Percentiles rank a stretch among this genome's conserved stretches.
phyloP scores from a whole-genome alignment of 2,113 vertebrate species.

The Butorides virescens region DNA sequence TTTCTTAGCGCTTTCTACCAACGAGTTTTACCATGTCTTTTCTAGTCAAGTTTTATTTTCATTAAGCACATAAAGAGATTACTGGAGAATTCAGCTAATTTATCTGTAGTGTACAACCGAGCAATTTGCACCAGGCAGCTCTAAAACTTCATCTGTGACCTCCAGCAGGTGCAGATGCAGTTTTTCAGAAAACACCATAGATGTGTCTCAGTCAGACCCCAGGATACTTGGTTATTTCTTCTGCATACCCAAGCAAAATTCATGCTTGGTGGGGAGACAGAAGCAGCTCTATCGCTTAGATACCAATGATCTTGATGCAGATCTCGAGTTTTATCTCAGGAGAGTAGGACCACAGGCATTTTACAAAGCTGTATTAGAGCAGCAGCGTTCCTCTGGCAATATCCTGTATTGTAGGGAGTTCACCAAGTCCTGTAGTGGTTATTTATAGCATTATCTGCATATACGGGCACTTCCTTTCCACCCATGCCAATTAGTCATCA shows the following conservation, averaged over 20 bases:
- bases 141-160: neutral
- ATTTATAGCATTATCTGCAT: neutral
- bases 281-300: neutral
- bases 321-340: neutral
- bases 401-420: neutral
- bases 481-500: neutral
- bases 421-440: neutral
- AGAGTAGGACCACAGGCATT: neutral
- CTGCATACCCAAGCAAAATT: neutral
- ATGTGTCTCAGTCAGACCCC: neutral
- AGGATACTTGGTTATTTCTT: neutral
- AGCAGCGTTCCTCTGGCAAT: neutral
- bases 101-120: neutral
- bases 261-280: neutral
- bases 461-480: neutral
- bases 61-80: neutral
- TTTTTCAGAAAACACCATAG: neutral
- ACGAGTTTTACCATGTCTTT: neutral
- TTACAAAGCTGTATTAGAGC: neutral
- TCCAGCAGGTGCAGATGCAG: neutral
- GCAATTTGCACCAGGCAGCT: neutral
- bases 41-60: neutral
- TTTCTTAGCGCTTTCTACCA: neutral
- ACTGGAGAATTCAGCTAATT: neutral
- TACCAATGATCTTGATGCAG: neutral